Conservation (phyloP, 2,113 vertebrate genomes). For the Pelvicachromis taeniatus region DNA sequence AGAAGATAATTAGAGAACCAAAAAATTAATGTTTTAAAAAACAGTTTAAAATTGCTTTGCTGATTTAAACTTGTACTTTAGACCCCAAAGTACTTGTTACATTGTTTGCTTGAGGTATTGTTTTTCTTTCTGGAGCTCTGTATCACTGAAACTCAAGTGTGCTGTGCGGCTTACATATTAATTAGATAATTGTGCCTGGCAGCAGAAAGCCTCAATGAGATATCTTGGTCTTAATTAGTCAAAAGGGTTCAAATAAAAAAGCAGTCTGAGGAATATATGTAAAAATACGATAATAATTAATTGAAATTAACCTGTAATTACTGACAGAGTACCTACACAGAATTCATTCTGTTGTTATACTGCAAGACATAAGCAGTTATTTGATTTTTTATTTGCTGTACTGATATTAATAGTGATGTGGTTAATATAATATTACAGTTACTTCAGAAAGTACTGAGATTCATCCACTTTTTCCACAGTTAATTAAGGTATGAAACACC, state of each 20-base stretch:
- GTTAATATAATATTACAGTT: neutral
- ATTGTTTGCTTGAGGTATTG: neutral
- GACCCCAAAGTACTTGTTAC: constrained; percentile 58
- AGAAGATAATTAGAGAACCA: neutral
- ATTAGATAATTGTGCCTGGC: constrained; percentile 73
- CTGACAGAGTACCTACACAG: neutral
- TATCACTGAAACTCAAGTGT: constrained; percentile 2
- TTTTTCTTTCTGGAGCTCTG: neutral
- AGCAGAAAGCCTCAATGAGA: constrained; percentile 45
- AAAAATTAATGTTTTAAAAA: neutral
- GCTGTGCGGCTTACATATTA: constrained; percentile 67
- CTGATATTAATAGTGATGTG: neutral
- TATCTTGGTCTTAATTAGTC: constrained; percentile 31
- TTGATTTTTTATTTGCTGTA: neutral
- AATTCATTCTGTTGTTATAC: neutral
- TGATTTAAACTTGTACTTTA: constrained; percentile 72
- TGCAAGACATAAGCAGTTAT: neutral
- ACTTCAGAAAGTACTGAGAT: neutral
- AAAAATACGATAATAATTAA: neutral
- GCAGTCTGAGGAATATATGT: neutral
- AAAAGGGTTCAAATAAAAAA: constrained; percentile 31
- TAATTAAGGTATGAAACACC: neutral
- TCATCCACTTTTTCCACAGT: neutral
- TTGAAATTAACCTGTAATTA: neutral
- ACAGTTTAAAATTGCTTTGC: too few species aligned